Evolutionary conservation across 2,888 invertebrate species (phyloP).

Genomic region (Polietes domitor): DNA sequence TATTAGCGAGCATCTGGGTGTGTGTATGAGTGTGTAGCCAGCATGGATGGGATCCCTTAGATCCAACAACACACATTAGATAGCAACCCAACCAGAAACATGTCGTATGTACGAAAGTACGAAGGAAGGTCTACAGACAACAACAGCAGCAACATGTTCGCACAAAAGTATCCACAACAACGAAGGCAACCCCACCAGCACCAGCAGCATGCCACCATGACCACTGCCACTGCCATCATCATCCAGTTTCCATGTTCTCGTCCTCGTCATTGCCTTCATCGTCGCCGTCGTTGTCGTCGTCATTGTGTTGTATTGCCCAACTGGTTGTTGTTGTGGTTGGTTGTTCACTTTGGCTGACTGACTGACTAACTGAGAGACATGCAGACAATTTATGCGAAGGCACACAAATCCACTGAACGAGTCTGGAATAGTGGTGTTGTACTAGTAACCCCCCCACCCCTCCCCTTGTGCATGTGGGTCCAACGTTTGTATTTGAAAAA

Average conservation of each 20-base stretch:
- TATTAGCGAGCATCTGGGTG: constrained; percentile 21
- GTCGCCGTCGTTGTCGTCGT: background rate
- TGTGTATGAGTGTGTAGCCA: constrained; percentile 12
- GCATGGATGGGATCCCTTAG: constrained; percentile 4
- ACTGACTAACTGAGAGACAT: constrained; percentile 53
- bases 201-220: too few species aligned
- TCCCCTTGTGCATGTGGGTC: background rate
- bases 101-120: constrained; percentile 46
- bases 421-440: constrained; percentile 42
- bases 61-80: constrained; percentile 37
- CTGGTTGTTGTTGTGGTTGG: constrained; percentile 13
- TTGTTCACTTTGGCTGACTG: constrained; percentile 32
- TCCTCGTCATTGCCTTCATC: background rate
- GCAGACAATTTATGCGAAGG: constrained; percentile 79
- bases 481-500: constrained; percentile 21
- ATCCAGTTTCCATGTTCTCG: too few species aligned
- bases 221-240: background rate
- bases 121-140: constrained; percentile 64
- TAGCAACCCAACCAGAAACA: constrained; percentile 71
- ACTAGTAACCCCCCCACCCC: background rate
- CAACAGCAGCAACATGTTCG: constrained; percentile 68
- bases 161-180: constrained; percentile 13
- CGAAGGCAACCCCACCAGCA: too few species aligned
- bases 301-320: background rate
- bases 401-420: constrained; percentile 79